Conservation (phyloP, 2,888 invertebrate species). For the Pheosia tremula region DNA sequence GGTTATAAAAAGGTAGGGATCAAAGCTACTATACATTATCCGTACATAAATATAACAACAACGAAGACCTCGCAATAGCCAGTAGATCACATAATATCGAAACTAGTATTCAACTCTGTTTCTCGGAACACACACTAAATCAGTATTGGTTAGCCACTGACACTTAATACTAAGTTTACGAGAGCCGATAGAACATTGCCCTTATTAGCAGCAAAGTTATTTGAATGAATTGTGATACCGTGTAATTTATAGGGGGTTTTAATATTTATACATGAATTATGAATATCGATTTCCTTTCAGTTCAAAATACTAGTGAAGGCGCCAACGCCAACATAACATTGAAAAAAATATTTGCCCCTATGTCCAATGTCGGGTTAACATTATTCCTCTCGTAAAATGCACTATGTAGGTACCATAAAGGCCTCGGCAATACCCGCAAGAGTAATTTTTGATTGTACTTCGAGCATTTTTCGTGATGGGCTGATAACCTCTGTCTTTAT, state of each 20-base stretch:
- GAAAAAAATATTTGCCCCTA: no score
- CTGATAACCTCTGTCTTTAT: no score
- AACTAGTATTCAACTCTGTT: constrained; percentile 1
- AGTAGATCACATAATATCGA: neutral
- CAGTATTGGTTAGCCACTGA: constrained; percentile 3
- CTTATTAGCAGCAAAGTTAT: constrained; percentile 4
- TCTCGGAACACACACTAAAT: constrained; percentile 3
- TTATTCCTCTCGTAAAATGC: no score
- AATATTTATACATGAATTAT: neutral
- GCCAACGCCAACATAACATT: no score
- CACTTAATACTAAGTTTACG: constrained; percentile 2
- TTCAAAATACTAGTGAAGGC: no score
- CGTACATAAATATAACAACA: neutral
- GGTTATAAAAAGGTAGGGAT: no score
- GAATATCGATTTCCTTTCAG: neutral
- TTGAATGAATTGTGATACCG: constrained; percentile 1
- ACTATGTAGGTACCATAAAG: no score
- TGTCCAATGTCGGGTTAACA: no score
- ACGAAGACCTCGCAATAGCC: neutral
- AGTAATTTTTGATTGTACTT: no score
- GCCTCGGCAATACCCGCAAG: no score
- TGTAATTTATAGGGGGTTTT: neutral
- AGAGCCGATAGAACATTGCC: constrained; percentile 2
- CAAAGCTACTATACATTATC: neutral
- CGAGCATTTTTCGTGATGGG: no score